Conservation (phyloP, 2,888 invertebrate species). For the Encarsia formosa region DNA sequence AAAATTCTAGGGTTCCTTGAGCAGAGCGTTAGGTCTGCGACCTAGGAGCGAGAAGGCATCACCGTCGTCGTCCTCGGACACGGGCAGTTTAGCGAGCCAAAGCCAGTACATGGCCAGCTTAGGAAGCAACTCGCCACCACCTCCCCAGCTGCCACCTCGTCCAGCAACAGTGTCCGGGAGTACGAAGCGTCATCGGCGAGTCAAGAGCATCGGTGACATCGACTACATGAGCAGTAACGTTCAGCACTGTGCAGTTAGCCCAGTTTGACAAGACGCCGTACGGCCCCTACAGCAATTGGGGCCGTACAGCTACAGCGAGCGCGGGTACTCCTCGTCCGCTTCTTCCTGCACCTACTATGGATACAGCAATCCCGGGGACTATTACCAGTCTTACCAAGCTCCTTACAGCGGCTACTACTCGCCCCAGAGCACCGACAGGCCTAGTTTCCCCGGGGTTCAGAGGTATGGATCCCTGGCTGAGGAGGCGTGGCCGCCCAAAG, state of each 20-base stretch:
- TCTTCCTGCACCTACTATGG: slow-evolving; percentile 46
- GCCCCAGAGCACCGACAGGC: slow-evolving; percentile 44
- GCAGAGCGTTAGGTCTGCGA: slow-evolving; percentile 64
- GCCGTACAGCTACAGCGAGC: slow-evolving; percentile 49
- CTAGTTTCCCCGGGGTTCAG: slow-evolving; percentile 45
- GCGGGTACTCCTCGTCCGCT: slow-evolving; percentile 46
- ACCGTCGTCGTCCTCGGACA: slow-evolving; percentile 64
- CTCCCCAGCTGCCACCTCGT: slow-evolving; percentile 51
- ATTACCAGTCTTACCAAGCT: slow-evolving; percentile 36
- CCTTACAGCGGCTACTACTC: slow-evolving; percentile 45
- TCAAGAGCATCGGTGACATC: slow-evolving; percentile 73
- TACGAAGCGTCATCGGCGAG: slow-evolving; percentile 62
- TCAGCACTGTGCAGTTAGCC: slow-evolving; percentile 38
- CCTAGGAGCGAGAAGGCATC: slow-evolving; percentile 63
- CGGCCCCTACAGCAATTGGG: slow-evolving; percentile 44
- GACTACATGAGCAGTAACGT: slow-evolving; percentile 52
- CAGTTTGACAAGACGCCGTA: slow-evolving; percentile 48
- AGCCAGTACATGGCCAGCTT: slow-evolving; percentile 57
- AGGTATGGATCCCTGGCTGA: slow-evolving; percentile 48
- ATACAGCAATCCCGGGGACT: slow-evolving; percentile 41
- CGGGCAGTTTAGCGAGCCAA: slow-evolving; percentile 55
- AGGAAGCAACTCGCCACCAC: slow-evolving; percentile 58
- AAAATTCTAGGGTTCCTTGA: slow-evolving; percentile 71
- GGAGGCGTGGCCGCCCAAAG: slow-evolving; percentile 43
- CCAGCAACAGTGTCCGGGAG: slow-evolving; percentile 43